Base-by-base conservation (phyloP, 2,888 invertebrate genomes). In the Pteria penguin region DNA sequence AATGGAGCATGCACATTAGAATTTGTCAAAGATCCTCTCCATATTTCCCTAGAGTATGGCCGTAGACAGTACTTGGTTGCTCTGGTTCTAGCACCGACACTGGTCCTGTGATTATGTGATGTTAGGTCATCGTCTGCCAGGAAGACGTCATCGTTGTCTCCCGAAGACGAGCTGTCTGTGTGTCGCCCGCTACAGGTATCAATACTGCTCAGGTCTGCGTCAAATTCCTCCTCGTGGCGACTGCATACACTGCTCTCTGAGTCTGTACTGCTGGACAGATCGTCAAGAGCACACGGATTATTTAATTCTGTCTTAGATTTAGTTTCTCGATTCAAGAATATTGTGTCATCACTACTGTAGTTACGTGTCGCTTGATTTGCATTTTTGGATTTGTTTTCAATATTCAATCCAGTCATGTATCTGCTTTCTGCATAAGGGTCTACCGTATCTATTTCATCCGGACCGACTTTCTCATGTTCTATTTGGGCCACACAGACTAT, bases 81-180 rank as follows among this genome's bases (percentile, higher is more conserved):
- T 45, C 18, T 45, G 8, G 18, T 18, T 45, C 18, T 45, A 45
- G 11, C 8, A 45, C 45, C 45, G 18, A 14, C 18, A 14, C 8
- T 14, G 18, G 8, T 8, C 8, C 18, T 14, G 45, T 8, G 45
- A 14, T 14, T 18, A 14, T 8, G 45, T 8, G 45, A 45, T 24
- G 4, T 18, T 22, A 18, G 22, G 33, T 36, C 26, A 65, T 36
- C 36, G 11, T 65, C 45, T 65, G 65, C 24, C 14, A 36, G 36
- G 29, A 72, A 72, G 11, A 72, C 66, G 26, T 72, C 45, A 26
- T 72, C 66, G 14, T n/a, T n/a, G n/a, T 72, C 72, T 18, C 65
- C 72, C 29, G 65, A 66, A 22, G 62, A 72, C 5, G 65, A 65
- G 36, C 22, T 57, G 2, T 31, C 26, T 14, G 58, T 45, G 22